Base-by-base conservation (phyloP, 2,888 invertebrate species). In the Helobdella robusta region DNA sequence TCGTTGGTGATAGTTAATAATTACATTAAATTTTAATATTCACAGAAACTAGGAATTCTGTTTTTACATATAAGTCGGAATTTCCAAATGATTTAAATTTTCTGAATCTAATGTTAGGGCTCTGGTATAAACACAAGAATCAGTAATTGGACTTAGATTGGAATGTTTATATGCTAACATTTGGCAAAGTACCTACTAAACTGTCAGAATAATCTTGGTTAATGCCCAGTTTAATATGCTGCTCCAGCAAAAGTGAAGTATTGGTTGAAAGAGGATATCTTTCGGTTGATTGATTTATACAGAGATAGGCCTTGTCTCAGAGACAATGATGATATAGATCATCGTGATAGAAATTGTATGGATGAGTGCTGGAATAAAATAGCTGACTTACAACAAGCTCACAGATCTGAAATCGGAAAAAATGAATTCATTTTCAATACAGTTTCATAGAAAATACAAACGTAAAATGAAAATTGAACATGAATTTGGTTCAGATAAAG, bases 301-400 rank as follows among this genome's bases (percentile, higher is more conserved):
- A 48, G 62, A 48, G 62, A 62, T 11, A 44, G 62, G 32, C 62
- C 62, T 23, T 62, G 62, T 48, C 23, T 62, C 32, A 50, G 62
- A 50, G 62, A 62, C 23, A 62, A 62, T 30, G 62, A 62, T 46
- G 46, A 62, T 25, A 11, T 62, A 20, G 50, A 62, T 35, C 25
- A 50, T 20, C 36, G 62, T n/a, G 46, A 62, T 35, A 46, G 34
- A 62, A 28, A 20, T 48, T 32, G 32, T n/a, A 62, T 50, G 20
- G 62, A 62, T 40, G 30, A 28, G n/a, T 48, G 62, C 32, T 62
- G 62, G 62, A 62, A 62, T 50, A 50, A 62, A 30, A 62, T 62
- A 18, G 28, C 62, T 15, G 62, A 62, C 15, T 23, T 46, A 25
- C 50, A 50, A 2, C 48, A 62, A 8, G 62, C 50, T 4, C 50